These are phyloP conservation scores for Actinopyga echinites DNA, from an alignment of 53 echinoderm and acorn worm genomes.

Conservation along the genomic window DNA sequence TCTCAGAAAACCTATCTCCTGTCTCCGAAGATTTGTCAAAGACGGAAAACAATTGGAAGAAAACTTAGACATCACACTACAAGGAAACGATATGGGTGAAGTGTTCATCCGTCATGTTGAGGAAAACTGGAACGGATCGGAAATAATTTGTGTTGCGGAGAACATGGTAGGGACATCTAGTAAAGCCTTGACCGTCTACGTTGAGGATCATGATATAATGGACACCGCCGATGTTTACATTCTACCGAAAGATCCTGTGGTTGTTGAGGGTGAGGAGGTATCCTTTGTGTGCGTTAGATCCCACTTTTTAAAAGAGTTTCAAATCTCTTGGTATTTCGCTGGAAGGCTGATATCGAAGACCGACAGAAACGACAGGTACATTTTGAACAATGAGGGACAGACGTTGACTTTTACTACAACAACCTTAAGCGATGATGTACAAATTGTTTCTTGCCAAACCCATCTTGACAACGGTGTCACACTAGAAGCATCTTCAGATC, in stretches of 20 bases:
- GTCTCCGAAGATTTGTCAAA: background rate
- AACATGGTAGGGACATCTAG: slow-evolving; percentile 16
- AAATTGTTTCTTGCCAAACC: slow-evolving; percentile 22
- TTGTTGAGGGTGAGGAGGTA: slow-evolving; percentile 16
- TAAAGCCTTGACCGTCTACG: background rate
- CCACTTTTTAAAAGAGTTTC: background rate
- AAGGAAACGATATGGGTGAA: slow-evolving; percentile 3
- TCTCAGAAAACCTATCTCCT: slow-evolving; percentile 2
- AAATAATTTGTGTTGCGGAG: slow-evolving; percentile 21
- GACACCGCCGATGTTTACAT: background rate
- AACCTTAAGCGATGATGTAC: slow-evolving; percentile 4
- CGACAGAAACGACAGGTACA: background rate
- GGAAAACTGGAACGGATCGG: slow-evolving; percentile 6
- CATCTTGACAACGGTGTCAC: slow-evolving; percentile 25
- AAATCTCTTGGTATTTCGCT: slow-evolving; percentile 14
- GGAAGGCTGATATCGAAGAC: slow-evolving; percentile 18
- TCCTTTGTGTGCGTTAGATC: slow-evolving; percentile 22
- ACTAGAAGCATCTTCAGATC: slow-evolving; percentile 15
- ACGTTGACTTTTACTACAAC: background rate
- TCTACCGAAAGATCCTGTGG: slow-evolving; percentile 1
- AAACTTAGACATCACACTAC: background rate
- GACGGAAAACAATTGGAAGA: slow-evolving; percentile 3
- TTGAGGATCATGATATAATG: slow-evolving; percentile 15
- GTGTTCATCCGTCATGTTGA: background rate
- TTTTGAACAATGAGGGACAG: slow-evolving; percentile 17